Conservation (phyloP, 2,797 vertebrate genomes). For the Siniperca scherzeri region DNA sequence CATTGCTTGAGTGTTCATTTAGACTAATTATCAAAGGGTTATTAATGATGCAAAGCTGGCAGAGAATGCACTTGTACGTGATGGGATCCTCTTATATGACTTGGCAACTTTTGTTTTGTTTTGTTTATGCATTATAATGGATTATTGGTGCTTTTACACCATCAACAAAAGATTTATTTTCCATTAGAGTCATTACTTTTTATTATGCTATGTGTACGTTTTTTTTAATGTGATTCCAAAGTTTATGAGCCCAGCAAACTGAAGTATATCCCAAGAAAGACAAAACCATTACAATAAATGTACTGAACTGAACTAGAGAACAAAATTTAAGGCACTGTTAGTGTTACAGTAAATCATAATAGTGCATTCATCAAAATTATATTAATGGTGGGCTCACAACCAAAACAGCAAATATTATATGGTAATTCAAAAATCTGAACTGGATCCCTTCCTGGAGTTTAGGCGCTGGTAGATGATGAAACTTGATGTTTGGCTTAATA, state of each 20-base stretch:
- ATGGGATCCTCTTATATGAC: not conserved
- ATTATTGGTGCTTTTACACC: not conserved
- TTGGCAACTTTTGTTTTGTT: not conserved
- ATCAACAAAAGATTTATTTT: slow-evolving; percentile 17
- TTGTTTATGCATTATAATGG: not conserved
- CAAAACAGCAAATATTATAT: not conserved
- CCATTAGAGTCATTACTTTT: slow-evolving; percentile 10
- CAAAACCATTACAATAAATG: slow-evolving; percentile 3
- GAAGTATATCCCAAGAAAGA: not conserved
- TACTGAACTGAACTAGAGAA: not conserved
- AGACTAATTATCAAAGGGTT: slow-evolving; percentile 8
- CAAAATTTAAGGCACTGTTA: slow-evolving; percentile 6
- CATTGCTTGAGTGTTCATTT: not conserved
- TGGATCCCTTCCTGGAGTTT: not conserved
- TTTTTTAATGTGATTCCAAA: slow-evolving; percentile 1
- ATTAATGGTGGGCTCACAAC: not conserved
- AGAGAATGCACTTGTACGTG: not conserved
- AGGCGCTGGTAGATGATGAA: not conserved
- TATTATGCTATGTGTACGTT: not conserved
- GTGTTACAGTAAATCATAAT: slow-evolving; percentile 22
- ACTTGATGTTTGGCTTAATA: not conserved
- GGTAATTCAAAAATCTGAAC: not conserved
- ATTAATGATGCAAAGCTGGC: slow-evolving; percentile 16
- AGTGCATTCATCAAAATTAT: slow-evolving; percentile 5
- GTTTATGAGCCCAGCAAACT: not conserved